phyloP scores from a whole-genome alignment of 2,888 invertebrate species.

The Phragmatobia fuliginosa region DNA sequence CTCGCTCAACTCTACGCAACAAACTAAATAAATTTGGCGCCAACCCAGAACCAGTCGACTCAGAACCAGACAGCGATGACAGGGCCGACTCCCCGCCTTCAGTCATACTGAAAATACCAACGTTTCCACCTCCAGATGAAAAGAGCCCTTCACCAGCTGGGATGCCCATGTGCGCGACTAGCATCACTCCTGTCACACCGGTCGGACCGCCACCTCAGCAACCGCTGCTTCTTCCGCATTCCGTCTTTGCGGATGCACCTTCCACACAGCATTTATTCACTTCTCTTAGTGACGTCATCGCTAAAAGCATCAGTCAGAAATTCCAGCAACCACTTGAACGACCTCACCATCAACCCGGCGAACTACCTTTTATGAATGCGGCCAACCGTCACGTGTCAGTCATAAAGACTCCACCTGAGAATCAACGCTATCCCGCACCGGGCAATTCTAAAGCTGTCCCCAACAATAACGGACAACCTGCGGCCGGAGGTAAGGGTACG shows the following conservation, averaged over 20 bases:
- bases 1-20: constrained; percentile 97
- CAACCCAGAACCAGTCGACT: constrained; percentile 90
- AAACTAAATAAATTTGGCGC: constrained; percentile 94
- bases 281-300: constrained; percentile 94
- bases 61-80: constrained; percentile 83
- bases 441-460: constrained; percentile 80
- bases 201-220: constrained; percentile 75
- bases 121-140: constrained; percentile 90
- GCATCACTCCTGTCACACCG: constrained; percentile 81
- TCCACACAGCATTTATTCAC: constrained; percentile 87
- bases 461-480: constrained; percentile 82
- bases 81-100: constrained; percentile 87
- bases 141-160: constrained; percentile 78
- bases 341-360: constrained; percentile 71
- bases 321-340: constrained; percentile 88
- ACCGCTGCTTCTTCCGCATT: constrained; percentile 74
- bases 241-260: constrained; percentile 85
- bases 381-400: constrained; percentile 85
- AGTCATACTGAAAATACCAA: constrained; percentile 97
- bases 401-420: constrained; percentile 88
- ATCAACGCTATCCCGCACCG: constrained; percentile 84
- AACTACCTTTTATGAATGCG: constrained; percentile 74
- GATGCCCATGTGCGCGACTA: constrained; percentile 25
- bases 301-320: constrained; percentile 96
- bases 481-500: constrained; percentile 93